Evolutionary conservation across 2,888 invertebrate species (phyloP).

Genomic region (Oscheius myriophilus): DNA sequence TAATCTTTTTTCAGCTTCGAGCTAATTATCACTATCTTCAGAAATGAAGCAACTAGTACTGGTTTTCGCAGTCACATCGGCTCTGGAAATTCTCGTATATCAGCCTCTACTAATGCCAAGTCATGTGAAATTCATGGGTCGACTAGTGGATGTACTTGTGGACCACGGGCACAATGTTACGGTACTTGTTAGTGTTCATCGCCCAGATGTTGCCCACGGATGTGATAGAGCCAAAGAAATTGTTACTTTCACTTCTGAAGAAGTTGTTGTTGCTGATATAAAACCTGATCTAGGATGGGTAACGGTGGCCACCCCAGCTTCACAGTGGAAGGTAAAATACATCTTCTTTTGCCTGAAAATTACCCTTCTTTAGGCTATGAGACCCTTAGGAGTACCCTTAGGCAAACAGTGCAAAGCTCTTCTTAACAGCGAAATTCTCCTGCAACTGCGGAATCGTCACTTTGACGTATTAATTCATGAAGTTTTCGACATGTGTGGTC

Average conservation of each 20-base stretch:
- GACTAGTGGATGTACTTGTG: conserved; percentile 45
- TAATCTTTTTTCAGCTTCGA: too few species aligned
- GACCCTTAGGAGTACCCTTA: background rate
- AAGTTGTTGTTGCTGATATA: background rate
- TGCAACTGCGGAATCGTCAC: conserved; percentile 31
- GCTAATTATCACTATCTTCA: too few species aligned
- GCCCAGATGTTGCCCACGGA: conserved; percentile 14
- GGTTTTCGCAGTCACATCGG: too few species aligned
- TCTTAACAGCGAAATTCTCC: conserved; percentile 33
- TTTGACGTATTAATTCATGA: conserved; percentile 46
- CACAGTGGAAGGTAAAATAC: conserved; percentile 13
- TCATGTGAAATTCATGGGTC: conserved; percentile 50
- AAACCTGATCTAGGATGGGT: background rate
- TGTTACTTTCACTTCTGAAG: conserved; percentile 6
- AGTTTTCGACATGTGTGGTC: conserved; percentile 51
- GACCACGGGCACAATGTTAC: conserved; percentile 49
- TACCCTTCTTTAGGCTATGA: conserved; percentile 19
- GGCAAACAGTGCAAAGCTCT: conserved; percentile 27
- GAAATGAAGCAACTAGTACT: too few species aligned
- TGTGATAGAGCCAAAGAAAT: conserved; percentile 21
- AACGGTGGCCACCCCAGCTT: conserved; percentile 4
- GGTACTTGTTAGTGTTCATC: conserved; percentile 15
- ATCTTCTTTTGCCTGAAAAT: background rate
- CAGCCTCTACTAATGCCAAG: conserved; percentile 49
- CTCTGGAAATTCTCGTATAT: conserved; percentile 42